A percentile compares a stretch with the other conserved stretches of the same genome.
Conservation (phyloP, 2,113 vertebrate genomes). For the Cebus imitator region DNA sequence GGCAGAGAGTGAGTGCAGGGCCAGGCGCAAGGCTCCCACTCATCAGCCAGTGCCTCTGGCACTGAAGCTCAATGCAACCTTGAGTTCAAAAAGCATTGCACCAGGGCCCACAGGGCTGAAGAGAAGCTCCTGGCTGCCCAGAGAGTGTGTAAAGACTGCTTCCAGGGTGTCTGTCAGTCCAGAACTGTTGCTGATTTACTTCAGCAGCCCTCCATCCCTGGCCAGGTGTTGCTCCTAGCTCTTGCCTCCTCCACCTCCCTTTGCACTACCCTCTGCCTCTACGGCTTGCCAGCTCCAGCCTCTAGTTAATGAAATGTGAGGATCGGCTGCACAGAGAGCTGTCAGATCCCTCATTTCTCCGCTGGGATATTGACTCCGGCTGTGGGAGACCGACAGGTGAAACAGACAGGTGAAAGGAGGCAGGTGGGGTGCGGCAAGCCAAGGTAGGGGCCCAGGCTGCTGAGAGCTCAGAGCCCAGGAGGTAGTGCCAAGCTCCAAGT, state of each 20-base stretch:
- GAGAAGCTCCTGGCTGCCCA: background rate
- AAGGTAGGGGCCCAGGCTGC: background rate
- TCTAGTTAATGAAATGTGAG: slow-evolving; percentile 64
- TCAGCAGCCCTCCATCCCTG: background rate
- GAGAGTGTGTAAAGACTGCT: background rate
- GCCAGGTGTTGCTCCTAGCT: background rate
- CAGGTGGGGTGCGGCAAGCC: background rate
- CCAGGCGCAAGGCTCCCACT: background rate
- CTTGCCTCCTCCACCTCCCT: background rate
- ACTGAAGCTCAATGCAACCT: background rate
- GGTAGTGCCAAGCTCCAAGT: background rate
- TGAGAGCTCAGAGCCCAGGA: background rate
- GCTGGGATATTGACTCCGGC: slow-evolving; percentile 2
- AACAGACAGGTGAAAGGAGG: slow-evolving; percentile 46
- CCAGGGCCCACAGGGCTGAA: background rate
- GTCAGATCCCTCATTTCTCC: slow-evolving; percentile 58
- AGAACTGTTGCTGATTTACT: background rate
- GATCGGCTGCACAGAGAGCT: slow-evolving; percentile 53
- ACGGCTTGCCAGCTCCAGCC: background rate
- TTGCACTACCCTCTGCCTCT: background rate
- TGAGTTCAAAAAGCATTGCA: background rate
- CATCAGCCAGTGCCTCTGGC: background rate
- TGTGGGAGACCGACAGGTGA: slow-evolving; percentile 52
- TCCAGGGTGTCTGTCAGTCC: background rate
- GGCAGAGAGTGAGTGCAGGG: background rate